phyloP scores from a whole-genome alignment of 1,140 invertebrate species.

The Formica selysi region DNA sequence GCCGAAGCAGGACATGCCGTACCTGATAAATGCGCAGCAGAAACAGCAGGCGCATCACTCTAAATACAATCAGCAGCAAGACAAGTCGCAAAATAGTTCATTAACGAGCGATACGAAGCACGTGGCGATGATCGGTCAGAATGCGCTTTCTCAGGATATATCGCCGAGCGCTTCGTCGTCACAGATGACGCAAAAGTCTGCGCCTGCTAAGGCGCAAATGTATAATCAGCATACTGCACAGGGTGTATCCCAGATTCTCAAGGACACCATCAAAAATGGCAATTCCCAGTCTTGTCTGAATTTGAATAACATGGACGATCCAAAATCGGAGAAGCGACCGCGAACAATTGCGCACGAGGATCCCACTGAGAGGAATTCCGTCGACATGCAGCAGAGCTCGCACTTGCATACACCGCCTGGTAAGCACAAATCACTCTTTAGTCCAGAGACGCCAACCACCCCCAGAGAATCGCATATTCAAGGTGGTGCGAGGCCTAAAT shows the following conservation, averaged over 20 bases:
- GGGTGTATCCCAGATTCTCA: slow-evolving; percentile 76
- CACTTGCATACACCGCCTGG: slow-evolving; percentile 67
- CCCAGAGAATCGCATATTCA: slow-evolving; percentile 74
- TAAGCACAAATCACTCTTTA: slow-evolving; percentile 85
- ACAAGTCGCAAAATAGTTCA: slow-evolving; percentile 51
- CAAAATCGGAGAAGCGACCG: slow-evolving; percentile 75
- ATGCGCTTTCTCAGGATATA: slow-evolving; percentile 70
- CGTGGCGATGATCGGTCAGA: slow-evolving; percentile 30
- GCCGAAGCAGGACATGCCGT: slow-evolving; percentile 79
- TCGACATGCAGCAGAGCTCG: slow-evolving; percentile 53
- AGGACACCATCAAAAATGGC: slow-evolving; percentile 81
- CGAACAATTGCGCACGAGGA: slow-evolving; percentile 67
- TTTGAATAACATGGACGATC: slow-evolving; percentile 75
- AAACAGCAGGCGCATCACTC: slow-evolving; percentile 80
- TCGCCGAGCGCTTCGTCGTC: slow-evolving; percentile 66
- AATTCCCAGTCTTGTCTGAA: slow-evolving; percentile 71
- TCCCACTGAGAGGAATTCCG: slow-evolving; percentile 46
- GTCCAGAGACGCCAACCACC: slow-evolving; percentile 84
- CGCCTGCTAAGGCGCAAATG: slow-evolving; percentile 32
- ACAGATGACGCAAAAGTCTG: slow-evolving; percentile 62
- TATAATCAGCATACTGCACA: slow-evolving; percentile 69
- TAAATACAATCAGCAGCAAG: slow-evolving; percentile 77
- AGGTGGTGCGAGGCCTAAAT: slow-evolving; percentile 70
- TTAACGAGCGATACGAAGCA: slow-evolving; percentile 45
- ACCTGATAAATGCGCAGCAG: slow-evolving; percentile 79